Evolutionary conservation across 1,140 invertebrate species (phyloP).

Genomic region (Tetramorium alpestre): DNA sequence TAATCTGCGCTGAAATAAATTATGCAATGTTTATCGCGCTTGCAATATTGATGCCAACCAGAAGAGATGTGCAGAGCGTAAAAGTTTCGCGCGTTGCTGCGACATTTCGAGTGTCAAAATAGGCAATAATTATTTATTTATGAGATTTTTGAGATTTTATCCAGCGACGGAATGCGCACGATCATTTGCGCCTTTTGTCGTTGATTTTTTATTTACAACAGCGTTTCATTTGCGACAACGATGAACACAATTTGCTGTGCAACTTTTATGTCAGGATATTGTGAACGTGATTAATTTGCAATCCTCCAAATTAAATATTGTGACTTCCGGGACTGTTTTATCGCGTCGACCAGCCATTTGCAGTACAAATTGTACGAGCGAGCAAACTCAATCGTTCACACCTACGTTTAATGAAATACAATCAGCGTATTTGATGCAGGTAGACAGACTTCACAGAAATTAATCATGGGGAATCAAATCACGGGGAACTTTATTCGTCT

Average conservation of each 20-base stretch:
- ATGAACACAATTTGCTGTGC: not conserved
- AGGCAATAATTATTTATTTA: not conserved
- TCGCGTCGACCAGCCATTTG: not conserved
- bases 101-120: not conserved
- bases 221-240: not conserved
- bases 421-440: slow-evolving; percentile 13
- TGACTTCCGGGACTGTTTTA: slow-evolving; percentile 34
- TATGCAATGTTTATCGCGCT: slow-evolving; percentile 9
- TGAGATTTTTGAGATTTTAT: not conserved
- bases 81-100: not conserved
- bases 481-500: not conserved
- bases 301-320: slow-evolving; percentile 34
- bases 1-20: slow-evolving; percentile 25
- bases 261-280: slow-evolving; percentile 34
- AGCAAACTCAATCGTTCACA: slow-evolving; percentile 39
- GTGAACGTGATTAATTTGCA: slow-evolving; percentile 46
- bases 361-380: slow-evolving; percentile 40
- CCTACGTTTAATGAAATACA: slow-evolving; percentile 40
- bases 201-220: not conserved
- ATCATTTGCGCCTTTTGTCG: not conserved
- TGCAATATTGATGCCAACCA: not conserved
- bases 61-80: not conserved
- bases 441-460: not conserved
- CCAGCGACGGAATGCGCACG: too few relatives aligned
- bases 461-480: slow-evolving; percentile 4